Conservation (phyloP, 2,113 vertebrate species). For the Monopterus albus region DNA sequence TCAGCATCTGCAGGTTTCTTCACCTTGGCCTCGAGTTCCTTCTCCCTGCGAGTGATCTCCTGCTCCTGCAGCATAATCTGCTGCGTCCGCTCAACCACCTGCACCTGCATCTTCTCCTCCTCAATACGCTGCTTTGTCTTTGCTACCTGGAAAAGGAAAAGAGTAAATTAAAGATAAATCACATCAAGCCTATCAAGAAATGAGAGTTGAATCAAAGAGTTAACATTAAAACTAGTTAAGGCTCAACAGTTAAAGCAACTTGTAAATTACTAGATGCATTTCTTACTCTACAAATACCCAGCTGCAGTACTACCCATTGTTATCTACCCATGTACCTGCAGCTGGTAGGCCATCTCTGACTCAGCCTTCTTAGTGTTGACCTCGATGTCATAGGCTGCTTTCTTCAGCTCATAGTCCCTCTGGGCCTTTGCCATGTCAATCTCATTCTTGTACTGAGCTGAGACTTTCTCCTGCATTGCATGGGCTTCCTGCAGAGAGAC, state of each 20-base stretch:
- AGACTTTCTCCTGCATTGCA: slow-evolving; percentile 90
- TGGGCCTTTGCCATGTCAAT: slow-evolving; percentile 93
- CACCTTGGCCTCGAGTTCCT: slow-evolving; percentile 89
- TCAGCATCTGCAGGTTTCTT: slow-evolving; percentile 90
- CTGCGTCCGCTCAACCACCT: slow-evolving; percentile 90
- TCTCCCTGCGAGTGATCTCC: slow-evolving; percentile 88
- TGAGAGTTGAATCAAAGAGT: too few relatives aligned
- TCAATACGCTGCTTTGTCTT: slow-evolving; percentile 93
- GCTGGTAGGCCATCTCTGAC: slow-evolving; percentile 91
- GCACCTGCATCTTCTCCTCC: slow-evolving; percentile 90
- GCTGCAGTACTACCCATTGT: background rate
- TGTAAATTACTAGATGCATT: too few relatives aligned
- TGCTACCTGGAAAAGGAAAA: slow-evolving; percentile 83
- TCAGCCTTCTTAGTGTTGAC: slow-evolving; percentile 91
- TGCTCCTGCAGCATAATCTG: slow-evolving; percentile 91
- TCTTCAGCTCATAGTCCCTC: slow-evolving; percentile 92
- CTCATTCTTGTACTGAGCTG: slow-evolving; percentile 90
- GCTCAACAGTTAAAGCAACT: background rate
- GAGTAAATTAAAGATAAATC: background rate
- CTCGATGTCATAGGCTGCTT: slow-evolving; percentile 88
- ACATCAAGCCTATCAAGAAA: background rate
- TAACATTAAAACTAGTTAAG: too few relatives aligned
- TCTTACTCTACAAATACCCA: too few relatives aligned
- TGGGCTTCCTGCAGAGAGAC: slow-evolving; percentile 84
- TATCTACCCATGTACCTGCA: slow-evolving; percentile 82